These are phyloP conservation scores for Aepyceros melampus DNA, from an alignment of 2,113 vertebrate species.

Conservation along the genomic window DNA sequence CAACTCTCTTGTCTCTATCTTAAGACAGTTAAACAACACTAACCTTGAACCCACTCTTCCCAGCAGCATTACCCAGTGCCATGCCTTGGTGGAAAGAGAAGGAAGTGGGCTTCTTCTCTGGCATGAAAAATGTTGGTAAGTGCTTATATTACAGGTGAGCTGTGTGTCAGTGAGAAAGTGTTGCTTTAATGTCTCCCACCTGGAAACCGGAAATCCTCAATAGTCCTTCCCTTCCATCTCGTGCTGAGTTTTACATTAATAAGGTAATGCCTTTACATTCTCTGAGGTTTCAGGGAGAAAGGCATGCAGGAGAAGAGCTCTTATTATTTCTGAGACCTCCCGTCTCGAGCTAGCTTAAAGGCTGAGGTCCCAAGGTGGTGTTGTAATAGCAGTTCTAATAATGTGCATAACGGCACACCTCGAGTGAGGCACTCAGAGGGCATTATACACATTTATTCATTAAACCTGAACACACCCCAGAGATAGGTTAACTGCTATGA, in stretches of 20 bases:
- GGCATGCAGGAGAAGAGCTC: conserved; percentile 9
- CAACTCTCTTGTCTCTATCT: neutral
- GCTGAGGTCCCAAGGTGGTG: conserved; percentile 48
- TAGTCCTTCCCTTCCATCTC: neutral
- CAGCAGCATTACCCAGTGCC: neutral
- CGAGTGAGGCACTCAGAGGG: neutral
- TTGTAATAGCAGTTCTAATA: conserved; percentile 56
- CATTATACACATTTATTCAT: conserved; percentile 67
- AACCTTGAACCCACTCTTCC: neutral
- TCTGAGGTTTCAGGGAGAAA: conserved; percentile 21
- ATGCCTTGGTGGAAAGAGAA: neutral
- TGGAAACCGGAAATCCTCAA: conserved; percentile 27
- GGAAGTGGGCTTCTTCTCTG: neutral
- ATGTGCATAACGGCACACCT: conserved; percentile 29
- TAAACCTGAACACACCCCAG: conserved; percentile 68
- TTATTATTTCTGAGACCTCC: conserved; percentile 67
- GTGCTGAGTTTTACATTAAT: conserved; percentile 37
- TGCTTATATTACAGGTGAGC: conserved; percentile 2
- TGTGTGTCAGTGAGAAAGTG: neutral
- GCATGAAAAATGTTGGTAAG: neutral
- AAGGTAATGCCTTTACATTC: conserved; percentile 48
- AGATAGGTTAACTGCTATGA: conserved; percentile 67
- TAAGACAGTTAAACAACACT: neutral
- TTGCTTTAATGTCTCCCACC: conserved; percentile 37
- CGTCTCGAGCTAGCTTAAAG: conserved; percentile 57